Percentiles rank a stretch among this genome's conserved stretches.
These are phyloP conservation scores for Callimorpha dominula DNA, from an alignment of 2,888 invertebrate genomes.

Conservation along the genomic window DNA sequence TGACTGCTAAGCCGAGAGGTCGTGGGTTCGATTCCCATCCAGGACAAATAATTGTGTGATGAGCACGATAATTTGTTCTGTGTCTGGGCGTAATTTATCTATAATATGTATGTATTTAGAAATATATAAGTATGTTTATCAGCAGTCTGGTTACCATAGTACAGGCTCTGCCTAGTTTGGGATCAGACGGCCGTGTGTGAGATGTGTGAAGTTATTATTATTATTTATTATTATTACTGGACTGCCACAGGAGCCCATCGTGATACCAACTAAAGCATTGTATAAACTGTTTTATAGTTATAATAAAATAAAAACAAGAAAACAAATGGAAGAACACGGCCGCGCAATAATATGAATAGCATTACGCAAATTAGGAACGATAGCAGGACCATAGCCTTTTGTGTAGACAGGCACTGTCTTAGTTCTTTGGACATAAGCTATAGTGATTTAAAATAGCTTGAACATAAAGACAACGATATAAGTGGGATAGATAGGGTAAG, in stretches of 20 bases:
- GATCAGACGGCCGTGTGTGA: too few species aligned
- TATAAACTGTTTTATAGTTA: slow-evolving; percentile 4
- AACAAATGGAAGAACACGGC: slow-evolving; percentile 37
- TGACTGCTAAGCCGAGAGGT: too few species aligned
- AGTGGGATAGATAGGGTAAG: not conserved
- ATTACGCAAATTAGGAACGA: slow-evolving; percentile 69
- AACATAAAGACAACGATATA: slow-evolving; percentile 17
- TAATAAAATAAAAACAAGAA: slow-evolving; percentile 30
- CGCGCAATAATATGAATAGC: slow-evolving; percentile 60
- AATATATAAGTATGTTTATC: too few species aligned
- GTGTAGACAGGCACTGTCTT: slow-evolving; percentile 44
- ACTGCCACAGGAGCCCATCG: slow-evolving; percentile 3
- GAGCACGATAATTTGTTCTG: too few species aligned
- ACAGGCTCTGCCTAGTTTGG: too few species aligned
- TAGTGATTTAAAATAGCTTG: slow-evolving; percentile 41
- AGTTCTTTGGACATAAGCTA: slow-evolving; percentile 40
- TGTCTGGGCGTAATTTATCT: too few species aligned
- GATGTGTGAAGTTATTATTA: too few species aligned
- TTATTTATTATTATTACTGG: not conserved
- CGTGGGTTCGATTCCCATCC: too few species aligned
- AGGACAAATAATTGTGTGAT: too few species aligned
- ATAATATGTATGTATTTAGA: too few species aligned
- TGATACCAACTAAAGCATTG: not conserved
- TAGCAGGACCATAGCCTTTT: slow-evolving; percentile 49
- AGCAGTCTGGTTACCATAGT: too few species aligned